A percentile compares a stretch with the other conserved stretches of the same genome.
Evolutionary conservation across 1,140 invertebrate species (phyloP).

Genomic region (Eciton burchellii): DNA sequence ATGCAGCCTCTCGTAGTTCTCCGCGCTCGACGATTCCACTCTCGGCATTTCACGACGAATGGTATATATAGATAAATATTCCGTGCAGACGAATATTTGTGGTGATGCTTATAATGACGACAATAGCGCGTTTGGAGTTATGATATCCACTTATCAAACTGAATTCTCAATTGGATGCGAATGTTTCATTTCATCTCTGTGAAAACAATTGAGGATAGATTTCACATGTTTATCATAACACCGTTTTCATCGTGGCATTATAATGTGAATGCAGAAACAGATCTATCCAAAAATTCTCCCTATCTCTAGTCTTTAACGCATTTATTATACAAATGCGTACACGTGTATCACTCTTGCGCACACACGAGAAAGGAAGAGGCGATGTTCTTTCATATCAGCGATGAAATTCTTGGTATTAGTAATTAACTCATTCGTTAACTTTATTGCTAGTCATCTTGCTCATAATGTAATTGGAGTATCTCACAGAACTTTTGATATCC

Average conservation of each 20-base stretch:
- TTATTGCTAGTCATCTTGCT: background rate
- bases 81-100: slow-evolving; percentile 16
- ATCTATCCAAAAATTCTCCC: background rate
- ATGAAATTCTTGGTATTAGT: background rate
- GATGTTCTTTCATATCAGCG: slow-evolving; percentile 2
- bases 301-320: background rate
- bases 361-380: background rate
- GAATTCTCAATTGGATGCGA: background rate
- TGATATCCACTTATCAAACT: background rate
- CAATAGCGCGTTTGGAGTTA: background rate
- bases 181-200: background rate
- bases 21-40: slow-evolving; percentile 56
- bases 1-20: slow-evolving; percentile 44
- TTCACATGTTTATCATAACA: background rate
- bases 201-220: background rate
- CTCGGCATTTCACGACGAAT: slow-evolving; percentile 27
- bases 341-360: slow-evolving; percentile 37
- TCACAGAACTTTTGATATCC: background rate
- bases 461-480: background rate
- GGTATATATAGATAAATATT: slow-evolving; percentile 10
- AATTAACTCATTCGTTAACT: background rate
- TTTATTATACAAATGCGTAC: slow-evolving; percentile 23
- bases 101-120: background rate
- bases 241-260: background rate
- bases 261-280: background rate